phyloP scores from a whole-genome alignment of 2,113 vertebrate species.

The Vidua macroura region DNA sequence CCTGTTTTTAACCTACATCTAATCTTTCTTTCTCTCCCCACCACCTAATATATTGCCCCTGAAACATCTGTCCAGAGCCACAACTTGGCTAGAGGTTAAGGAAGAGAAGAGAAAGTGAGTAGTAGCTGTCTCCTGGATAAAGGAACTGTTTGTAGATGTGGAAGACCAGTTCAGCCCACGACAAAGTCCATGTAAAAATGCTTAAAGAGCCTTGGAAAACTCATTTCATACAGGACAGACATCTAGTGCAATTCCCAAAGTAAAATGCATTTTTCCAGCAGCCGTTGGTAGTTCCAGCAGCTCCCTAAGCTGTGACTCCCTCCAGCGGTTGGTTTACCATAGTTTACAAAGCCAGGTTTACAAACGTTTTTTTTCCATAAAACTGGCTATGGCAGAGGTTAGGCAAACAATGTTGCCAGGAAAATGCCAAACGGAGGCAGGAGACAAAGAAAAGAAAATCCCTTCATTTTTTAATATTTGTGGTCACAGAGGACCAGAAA shows the following conservation, averaged over 20 bases:
- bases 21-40: background rate
- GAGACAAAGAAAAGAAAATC: background rate
- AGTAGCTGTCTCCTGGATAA: background rate
- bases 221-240: background rate
- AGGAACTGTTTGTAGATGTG: background rate
- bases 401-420: background rate
- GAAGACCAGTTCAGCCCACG: background rate
- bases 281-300: background rate
- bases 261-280: background rate
- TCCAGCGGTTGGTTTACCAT: slow-evolving; percentile 27
- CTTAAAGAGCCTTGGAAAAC: background rate
- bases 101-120: background rate
- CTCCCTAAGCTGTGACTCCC: slow-evolving; percentile 56
- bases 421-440: background rate
- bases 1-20: background rate
- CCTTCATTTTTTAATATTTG: background rate
- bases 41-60: background rate
- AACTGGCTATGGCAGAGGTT: background rate
- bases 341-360: background rate
- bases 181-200: background rate
- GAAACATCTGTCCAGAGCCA: background rate
- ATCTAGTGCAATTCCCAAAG: background rate
- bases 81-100: background rate
- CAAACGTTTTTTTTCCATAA: background rate
- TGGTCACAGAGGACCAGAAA: background rate